A percentile compares a stretch with the other conserved stretches of the same genome.
Evolutionary conservation across 2,113 vertebrate genomes (phyloP).

Genomic region (Nothoprocta perdicaria): DNA sequence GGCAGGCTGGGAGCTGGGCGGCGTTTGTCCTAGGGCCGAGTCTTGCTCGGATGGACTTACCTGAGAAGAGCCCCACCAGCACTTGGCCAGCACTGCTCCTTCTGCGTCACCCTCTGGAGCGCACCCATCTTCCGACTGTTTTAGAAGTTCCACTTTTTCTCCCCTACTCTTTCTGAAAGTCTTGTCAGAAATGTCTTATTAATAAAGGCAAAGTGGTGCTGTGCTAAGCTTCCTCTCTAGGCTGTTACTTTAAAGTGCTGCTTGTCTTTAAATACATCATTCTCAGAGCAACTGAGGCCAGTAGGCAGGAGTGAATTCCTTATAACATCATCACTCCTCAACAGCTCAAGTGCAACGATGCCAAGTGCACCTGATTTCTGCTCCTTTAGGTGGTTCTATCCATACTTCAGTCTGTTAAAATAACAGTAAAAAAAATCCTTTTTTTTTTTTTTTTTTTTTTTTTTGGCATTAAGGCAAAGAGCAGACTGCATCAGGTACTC

Average conservation of each 20-base stretch:
- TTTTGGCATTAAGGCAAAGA: not conserved
- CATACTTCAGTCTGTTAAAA: not conserved
- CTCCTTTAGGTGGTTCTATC: not conserved
- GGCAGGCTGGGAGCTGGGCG: not conserved
- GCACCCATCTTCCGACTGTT: not conserved
- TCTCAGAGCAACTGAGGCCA: not conserved
- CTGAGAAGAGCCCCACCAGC: accelerated
- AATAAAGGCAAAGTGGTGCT: not conserved
- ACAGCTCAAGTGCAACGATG: not conserved
- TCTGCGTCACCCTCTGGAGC: not conserved
- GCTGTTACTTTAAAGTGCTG: not conserved
- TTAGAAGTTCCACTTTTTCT: too few relatives aligned
- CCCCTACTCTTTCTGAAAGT: not conserved
- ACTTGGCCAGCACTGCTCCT: accelerated
- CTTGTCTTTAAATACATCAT: accelerated
- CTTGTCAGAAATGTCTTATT: constrained; percentile 12
- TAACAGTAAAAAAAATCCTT: not conserved
- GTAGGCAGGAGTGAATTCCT: not conserved
- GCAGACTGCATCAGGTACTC: not conserved
- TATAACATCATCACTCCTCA: not conserved
- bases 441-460: not conserved
- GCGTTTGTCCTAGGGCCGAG: not conserved
- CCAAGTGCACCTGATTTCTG: not conserved
- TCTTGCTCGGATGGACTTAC: not conserved
- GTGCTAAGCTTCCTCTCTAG: not conserved